Conservation (phyloP, 2,797 vertebrate species). For the Oreochromis mossambicus region DNA sequence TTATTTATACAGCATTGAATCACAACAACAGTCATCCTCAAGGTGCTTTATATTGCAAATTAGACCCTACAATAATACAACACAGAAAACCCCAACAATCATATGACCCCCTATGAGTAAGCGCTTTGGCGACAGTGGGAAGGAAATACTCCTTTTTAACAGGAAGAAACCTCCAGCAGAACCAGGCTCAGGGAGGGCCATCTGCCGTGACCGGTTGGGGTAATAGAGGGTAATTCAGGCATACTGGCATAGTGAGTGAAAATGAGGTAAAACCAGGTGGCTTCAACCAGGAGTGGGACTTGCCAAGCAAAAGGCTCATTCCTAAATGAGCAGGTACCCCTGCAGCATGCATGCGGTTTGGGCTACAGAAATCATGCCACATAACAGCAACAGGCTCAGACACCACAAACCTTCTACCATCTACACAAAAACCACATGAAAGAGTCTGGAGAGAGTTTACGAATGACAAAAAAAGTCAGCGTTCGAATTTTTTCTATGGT, state of each 20-base stretch:
- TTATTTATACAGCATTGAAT: not conserved
- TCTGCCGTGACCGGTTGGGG: not conserved
- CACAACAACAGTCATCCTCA: not conserved
- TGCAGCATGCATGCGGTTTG: not conserved
- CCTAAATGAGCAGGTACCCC: not conserved
- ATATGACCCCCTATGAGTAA: not conserved
- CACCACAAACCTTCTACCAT: not conserved
- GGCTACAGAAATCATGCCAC: not conserved
- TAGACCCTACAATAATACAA: not conserved
- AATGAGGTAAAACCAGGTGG: not conserved
- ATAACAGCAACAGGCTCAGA: not conserved
- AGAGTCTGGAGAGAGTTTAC: not conserved
- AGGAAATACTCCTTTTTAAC: not conserved
- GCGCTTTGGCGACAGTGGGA: fast-evolving
- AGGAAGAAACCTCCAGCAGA: not conserved
- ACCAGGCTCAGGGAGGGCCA: not conserved
- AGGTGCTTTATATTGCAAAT: not conserved
- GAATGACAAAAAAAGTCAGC: not conserved
- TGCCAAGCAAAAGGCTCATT: not conserved
- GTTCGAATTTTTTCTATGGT: not conserved
- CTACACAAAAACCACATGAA: not conserved
- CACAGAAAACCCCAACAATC: not conserved
- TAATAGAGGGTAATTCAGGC: not conserved
- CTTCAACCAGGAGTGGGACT: not conserved
- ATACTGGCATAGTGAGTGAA: not conserved